Conservation (phyloP, 1,140 invertebrate species). For the Fragariocoptes setiger region DNA sequence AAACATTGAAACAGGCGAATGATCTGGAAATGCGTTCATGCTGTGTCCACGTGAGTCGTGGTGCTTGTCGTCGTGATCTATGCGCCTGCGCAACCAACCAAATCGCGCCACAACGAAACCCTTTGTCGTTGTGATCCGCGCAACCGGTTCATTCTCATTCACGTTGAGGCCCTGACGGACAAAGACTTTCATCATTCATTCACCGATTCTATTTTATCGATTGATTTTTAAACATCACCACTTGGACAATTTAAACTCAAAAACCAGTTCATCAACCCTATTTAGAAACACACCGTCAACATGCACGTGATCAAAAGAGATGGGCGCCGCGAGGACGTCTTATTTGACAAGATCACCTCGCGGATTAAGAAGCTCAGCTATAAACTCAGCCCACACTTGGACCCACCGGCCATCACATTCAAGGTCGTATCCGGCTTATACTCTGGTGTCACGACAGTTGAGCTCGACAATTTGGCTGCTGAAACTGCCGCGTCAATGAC, state of each 20-base stretch:
- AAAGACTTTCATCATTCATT: too few relatives aligned
- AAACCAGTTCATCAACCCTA: too few relatives aligned
- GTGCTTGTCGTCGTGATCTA: too few relatives aligned
- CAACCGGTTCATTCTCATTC: too few relatives aligned
- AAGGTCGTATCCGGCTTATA: constrained; percentile 77
- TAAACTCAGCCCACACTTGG: constrained; percentile 72
- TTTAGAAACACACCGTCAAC: constrained; percentile 9
- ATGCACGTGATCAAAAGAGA: constrained; percentile 25
- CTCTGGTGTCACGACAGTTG: constrained; percentile 74
- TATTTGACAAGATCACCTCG: constrained; percentile 92
- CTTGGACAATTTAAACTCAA: background rate
- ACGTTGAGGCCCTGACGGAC: too few relatives aligned
- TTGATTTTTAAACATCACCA: background rate
- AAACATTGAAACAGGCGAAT: too few relatives aligned
- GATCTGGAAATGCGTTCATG: too few relatives aligned
- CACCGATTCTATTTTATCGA: too few relatives aligned
- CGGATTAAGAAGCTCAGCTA: constrained; percentile 80
- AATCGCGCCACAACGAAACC: too few relatives aligned
- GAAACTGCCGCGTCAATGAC: constrained; percentile 87
- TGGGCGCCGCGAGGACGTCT: constrained; percentile 63
- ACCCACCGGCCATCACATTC: constrained; percentile 50
- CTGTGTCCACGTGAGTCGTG: too few relatives aligned
- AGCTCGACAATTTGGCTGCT: constrained; percentile 82
- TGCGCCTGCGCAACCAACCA: too few relatives aligned
- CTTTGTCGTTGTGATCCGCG: too few relatives aligned